Evolutionary conservation across 1,140 invertebrate species (phyloP).

Genomic region (Subanguina moxae): DNA sequence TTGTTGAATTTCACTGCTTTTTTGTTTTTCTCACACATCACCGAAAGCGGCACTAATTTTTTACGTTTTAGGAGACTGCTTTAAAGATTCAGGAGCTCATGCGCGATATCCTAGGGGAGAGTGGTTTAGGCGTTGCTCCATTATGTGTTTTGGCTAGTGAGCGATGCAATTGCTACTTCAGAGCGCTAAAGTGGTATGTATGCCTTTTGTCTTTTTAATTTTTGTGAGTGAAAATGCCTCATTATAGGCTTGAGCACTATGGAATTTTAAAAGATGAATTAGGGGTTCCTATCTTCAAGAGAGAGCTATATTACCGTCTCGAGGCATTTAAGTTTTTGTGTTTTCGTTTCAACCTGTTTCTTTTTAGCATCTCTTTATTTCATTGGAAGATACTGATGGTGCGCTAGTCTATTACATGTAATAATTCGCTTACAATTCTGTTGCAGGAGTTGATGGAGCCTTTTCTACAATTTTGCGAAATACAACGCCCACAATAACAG

Average conservation of each 20-base stretch:
- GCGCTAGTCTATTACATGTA: background rate
- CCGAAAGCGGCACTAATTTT: background rate
- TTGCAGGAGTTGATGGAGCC: conserved; percentile 10
- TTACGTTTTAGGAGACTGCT: background rate
- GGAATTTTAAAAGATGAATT: conserved; percentile 4
- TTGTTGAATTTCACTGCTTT: background rate
- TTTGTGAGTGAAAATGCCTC: background rate
- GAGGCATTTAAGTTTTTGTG: conserved; percentile 6
- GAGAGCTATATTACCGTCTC: conserved; percentile 16
- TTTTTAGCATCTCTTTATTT: background rate
- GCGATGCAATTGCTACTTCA: conserved; percentile 15
- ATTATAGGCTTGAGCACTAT: conserved; percentile 11
- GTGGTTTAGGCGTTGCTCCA: background rate
- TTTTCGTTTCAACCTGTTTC: background rate
- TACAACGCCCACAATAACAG: background rate
- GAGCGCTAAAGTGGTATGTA: conserved; percentile 9
- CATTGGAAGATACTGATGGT: background rate
- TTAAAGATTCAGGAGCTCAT: background rate
- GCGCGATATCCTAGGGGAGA: background rate
- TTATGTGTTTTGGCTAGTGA: conserved; percentile 17
- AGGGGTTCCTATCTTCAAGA: conserved; percentile 5
- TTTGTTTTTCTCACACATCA: background rate
- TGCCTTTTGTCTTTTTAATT: background rate
- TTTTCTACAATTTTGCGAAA: conserved; percentile 13
- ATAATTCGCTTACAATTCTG: too few relatives aligned